phyloP scores from a whole-genome alignment of 2,797 vertebrate genomes.

The Pseudochromis fuscus region DNA sequence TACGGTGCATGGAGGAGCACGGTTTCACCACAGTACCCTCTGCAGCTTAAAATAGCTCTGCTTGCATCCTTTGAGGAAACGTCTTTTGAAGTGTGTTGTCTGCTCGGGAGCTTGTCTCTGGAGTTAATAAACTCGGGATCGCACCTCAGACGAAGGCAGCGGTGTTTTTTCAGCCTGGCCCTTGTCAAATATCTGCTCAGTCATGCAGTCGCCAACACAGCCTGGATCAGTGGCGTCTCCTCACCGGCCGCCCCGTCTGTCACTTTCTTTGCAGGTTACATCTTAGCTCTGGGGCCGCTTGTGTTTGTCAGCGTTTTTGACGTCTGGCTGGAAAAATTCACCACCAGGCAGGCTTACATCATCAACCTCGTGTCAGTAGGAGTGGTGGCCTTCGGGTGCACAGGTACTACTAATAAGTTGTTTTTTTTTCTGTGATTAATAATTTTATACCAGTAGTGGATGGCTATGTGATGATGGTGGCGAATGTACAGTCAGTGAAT shows the following conservation, averaged over 20 bases:
- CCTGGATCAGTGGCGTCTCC: slow-evolving; percentile 17
- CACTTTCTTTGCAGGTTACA: slow-evolving; percentile 86
- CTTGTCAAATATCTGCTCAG: slow-evolving; percentile 35
- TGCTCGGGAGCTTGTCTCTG: slow-evolving; percentile 34
- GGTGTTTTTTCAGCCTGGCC: not conserved
- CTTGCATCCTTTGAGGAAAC: slow-evolving; percentile 49
- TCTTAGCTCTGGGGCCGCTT: slow-evolving; percentile 93
- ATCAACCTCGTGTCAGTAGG: slow-evolving; percentile 94
- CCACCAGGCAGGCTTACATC: slow-evolving; percentile 90
- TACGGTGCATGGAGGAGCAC: not conserved
- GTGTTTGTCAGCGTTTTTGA: slow-evolving; percentile 95
- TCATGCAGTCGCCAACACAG: slow-evolving; percentile 13
- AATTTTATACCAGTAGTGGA: no score
- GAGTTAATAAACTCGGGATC: slow-evolving; percentile 38
- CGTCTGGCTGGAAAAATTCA: slow-evolving; percentile 94
- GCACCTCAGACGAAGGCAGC: slow-evolving; percentile 13
- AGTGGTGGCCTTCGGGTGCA: slow-evolving; percentile 96
- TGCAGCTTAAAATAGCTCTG: slow-evolving; percentile 57
- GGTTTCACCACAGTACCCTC: slow-evolving; percentile 21
- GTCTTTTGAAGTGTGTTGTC: slow-evolving; percentile 62
- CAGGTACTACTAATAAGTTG: slow-evolving; percentile 86
- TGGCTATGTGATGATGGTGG: no score
- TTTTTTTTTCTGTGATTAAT: not conserved
- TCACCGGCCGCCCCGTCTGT: slow-evolving; percentile 15
- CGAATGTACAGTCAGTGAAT: no score